Base-by-base conservation (phyloP, 2,113 vertebrate genomes). In the Dasyornis broadbenti region DNA sequence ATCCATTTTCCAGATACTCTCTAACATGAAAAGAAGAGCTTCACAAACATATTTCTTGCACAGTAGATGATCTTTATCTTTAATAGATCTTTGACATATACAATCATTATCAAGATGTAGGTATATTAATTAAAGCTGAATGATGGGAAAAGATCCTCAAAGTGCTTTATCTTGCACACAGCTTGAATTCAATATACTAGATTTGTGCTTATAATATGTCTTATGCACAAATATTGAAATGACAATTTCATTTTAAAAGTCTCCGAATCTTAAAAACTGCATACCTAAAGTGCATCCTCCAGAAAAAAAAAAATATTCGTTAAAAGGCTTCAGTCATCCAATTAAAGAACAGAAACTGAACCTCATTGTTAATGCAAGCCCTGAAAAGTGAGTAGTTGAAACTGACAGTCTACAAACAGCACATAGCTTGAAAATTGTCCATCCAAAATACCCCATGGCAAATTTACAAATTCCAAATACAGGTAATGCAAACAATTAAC, bases 1-100 rank as follows among this genome's bases (percentile, higher is more conserved):
- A 95, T 94, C 89, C 80, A 86, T 96, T 93, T 96, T 96, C 91
- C 84, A 95, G 94, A 95, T 85, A 95, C 69, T 92, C 81, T 76
- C 53, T 80, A 78, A 81, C 70, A 85, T 10, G 6, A 82, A 92
- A 91, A 93, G 56, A 88, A 89, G 47, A 78, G 28, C 40, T 90
- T 72, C 77, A 92, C 61, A 96, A 97, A 95, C 83, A 73, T 63
- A 77, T 50, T 92, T 93, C 86, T 96, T 88, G 24, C 54, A 78
- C 61, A 71, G 88, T 89, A 66, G 91, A 93, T 94, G 83, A 92
- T 89, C 59, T 91, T 83, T 92, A 81, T 53, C 79, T 93, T 35
- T 95, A 79, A 91, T 71, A 81, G 70, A 82, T 96, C 87, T 96
- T 96, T 94, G 70, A 89, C 61, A 75, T 35, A 60, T 13, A 75